Percentiles rank a stretch among this genome's conserved stretches.
Conservation (phyloP, 1,140 invertebrate genomes). For the Drosophila fuyamai region DNA sequence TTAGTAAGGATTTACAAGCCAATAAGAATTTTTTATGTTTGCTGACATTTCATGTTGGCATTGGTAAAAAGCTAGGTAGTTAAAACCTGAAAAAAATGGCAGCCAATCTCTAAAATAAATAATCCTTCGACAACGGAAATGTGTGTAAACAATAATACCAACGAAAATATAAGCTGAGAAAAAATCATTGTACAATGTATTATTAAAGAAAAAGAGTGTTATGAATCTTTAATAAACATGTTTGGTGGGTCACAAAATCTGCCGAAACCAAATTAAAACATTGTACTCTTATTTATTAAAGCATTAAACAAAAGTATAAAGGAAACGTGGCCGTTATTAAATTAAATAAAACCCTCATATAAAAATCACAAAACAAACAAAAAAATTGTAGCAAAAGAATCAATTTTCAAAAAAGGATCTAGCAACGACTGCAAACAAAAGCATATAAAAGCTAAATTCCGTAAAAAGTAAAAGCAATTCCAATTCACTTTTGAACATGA, state of each 20-base stretch:
- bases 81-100: too few relatives aligned
- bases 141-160: too few relatives aligned
- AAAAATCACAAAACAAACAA: constrained; percentile 13
- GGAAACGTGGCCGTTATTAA: constrained; percentile 3
- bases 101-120: too few relatives aligned
- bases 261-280: neutral
- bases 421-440: constrained; percentile 18
- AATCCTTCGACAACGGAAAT: too few relatives aligned
- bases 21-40: too few relatives aligned
- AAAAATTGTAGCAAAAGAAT: constrained; percentile 27
- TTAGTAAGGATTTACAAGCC: too few relatives aligned
- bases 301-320: constrained; percentile 12
- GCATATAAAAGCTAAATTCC: constrained; percentile 17
- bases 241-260: neutral
- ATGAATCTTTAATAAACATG: constrained; percentile 12
- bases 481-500: constrained; percentile 11
- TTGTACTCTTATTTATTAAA: constrained; percentile 1
- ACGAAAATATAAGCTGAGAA: too few relatives aligned
- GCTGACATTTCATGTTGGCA: too few relatives aligned
- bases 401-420: constrained; percentile 22
- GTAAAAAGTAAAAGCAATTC: constrained; percentile 35
- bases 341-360: constrained; percentile 23
- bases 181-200: too few relatives aligned
- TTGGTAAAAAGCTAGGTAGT: too few relatives aligned
- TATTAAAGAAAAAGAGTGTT: too few relatives aligned